Evolutionary conservation across 2,113 vertebrate species (phyloP).

Genomic region (Oxygymnocypris stewartii): DNA sequence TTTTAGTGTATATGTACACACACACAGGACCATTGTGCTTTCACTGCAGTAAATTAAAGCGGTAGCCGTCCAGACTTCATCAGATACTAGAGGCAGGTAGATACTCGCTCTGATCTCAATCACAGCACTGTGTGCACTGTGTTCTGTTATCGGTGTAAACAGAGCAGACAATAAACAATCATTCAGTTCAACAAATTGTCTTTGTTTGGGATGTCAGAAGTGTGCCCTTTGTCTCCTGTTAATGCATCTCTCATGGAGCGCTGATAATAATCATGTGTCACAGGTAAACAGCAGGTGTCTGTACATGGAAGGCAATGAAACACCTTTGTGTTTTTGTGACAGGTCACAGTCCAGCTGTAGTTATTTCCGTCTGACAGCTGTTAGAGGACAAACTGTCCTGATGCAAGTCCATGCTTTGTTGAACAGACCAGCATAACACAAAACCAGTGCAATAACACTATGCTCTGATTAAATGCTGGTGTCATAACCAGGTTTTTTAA

Average conservation of each 20-base stretch:
- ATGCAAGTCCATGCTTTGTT: background rate
- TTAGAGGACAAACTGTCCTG: conserved; percentile 21
- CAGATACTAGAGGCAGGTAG: conserved; percentile 37
- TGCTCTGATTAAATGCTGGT: background rate
- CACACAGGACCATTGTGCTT: background rate
- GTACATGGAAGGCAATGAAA: too few relatives aligned
- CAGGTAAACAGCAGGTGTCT: conserved; percentile 47
- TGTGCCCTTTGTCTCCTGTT: conserved; percentile 28
- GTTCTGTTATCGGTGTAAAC: conserved; percentile 44
- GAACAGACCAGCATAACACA: conserved; percentile 8
- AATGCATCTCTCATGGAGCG: conserved; percentile 34
- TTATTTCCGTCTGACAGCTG: conserved; percentile 1
- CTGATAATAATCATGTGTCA: conserved; percentile 42
- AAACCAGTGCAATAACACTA: background rate
- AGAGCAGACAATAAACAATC: conserved; percentile 27
- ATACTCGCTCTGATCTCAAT: conserved; percentile 43
- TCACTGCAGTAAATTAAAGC: background rate
- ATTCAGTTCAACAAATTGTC: conserved; percentile 38
- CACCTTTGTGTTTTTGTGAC: background rate
- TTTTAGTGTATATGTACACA: conserved; percentile 26
- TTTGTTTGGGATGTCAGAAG: conserved; percentile 43
- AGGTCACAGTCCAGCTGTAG: conserved; percentile 29
- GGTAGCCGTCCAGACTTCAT: background rate
- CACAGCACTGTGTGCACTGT: background rate
- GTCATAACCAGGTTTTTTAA: background rate